Evolutionary conservation across 2,113 vertebrate genomes (phyloP).

Genomic region (Petrocephalus microphthalmus): DNA sequence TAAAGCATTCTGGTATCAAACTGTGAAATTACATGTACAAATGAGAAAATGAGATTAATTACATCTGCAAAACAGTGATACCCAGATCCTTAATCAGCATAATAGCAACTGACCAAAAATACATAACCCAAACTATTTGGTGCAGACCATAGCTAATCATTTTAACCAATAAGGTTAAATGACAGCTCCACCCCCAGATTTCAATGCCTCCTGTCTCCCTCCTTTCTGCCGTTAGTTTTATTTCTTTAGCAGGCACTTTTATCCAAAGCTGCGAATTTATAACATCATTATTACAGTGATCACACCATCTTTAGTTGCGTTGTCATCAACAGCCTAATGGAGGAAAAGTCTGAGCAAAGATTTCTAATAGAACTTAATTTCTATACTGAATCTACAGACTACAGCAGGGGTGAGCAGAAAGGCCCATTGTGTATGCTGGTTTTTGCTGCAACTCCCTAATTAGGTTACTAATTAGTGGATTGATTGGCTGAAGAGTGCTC

Average conservation of each 20-base stretch:
- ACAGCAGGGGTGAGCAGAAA: too few relatives aligned
- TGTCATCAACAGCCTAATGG: too few relatives aligned
- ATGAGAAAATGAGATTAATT: not conserved
- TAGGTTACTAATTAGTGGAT: too few relatives aligned
- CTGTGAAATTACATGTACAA: not conserved
- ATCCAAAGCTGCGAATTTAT: not conserved
- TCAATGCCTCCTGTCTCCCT: not conserved
- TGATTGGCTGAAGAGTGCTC: too few relatives aligned
- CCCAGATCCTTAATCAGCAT: not conserved
- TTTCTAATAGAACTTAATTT: not conserved
- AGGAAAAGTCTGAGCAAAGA: not conserved
- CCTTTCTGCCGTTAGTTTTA: not conserved
- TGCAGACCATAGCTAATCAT: not conserved
- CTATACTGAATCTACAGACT: not conserved
- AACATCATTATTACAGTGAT: not conserved
- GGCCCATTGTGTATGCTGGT: too few relatives aligned
- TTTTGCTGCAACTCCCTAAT: too few relatives aligned
- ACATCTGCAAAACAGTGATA: not conserved
- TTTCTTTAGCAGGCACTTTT: not conserved
- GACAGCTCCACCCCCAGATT: not conserved
- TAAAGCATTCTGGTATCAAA: not conserved
- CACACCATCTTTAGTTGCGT: too few relatives aligned
- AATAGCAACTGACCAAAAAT: not conserved
- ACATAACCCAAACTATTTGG: not conserved
- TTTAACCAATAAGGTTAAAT: not conserved